Evolutionary conservation across 2,888 invertebrate genomes (phyloP).

Genomic region (Panopea generosa): DNA sequence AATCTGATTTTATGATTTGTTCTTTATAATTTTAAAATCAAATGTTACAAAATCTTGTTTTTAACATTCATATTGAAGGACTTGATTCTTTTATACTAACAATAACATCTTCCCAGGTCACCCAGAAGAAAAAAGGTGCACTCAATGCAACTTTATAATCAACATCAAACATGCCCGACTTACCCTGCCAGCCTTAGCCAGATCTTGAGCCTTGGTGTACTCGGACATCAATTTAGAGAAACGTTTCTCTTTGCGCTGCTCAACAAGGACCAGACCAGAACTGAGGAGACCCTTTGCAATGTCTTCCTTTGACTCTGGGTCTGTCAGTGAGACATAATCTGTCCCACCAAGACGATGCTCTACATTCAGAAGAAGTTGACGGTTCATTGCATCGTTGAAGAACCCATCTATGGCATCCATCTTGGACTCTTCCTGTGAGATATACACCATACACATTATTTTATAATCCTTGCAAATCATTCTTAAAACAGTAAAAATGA

Average conservation of each 20-base stretch:
- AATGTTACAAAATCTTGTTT: no score
- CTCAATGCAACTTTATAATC: no score
- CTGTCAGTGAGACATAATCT: constrained; percentile 78
- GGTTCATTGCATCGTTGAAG: constrained; percentile 89
- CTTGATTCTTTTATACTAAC: no score
- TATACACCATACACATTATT: constrained; percentile 5
- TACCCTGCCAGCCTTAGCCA: constrained; percentile 91
- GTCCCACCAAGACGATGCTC: constrained; percentile 88
- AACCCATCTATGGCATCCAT: constrained; percentile 91
- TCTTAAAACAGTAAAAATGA: no score
- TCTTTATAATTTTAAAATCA: no score
- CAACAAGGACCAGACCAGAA: constrained; percentile 94
- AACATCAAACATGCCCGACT: no score
- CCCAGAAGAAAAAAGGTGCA: no score
- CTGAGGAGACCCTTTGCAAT: constrained; percentile 92
- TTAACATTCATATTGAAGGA: no score
- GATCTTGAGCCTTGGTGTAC: constrained; percentile 94
- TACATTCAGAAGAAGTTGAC: constrained; percentile 92
- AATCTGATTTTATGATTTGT: no score
- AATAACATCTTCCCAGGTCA: no score
- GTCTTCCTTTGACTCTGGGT: constrained; percentile 87
- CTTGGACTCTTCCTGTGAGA: constrained; percentile 89
- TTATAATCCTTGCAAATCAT: no score
- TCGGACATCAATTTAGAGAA: constrained; percentile 91
- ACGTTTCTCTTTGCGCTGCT: constrained; percentile 91